Evolutionary conservation across 2,888 invertebrate genomes (phyloP), one percentile per base, ranked within the genome.

Genomic region (Lasioglossum leucozonium): DNA sequence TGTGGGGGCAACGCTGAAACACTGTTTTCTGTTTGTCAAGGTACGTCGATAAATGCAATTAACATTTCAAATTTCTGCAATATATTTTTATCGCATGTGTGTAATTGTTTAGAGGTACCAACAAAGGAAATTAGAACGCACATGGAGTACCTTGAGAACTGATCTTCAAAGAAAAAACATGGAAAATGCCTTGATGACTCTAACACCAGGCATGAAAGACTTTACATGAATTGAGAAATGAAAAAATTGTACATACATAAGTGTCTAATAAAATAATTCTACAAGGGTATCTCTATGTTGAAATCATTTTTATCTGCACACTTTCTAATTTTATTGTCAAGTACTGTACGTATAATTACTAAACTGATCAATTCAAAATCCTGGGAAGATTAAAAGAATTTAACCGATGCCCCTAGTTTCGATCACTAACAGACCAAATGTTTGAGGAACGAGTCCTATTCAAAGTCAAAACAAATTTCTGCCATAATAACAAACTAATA

Each of bases 1-100:
- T 94, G 96, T 96, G 2, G 98, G 98, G 37, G 98, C 98, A 4
- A 97, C 98, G 26, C 95, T 98, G 77, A 97, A 97, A 94, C 97
- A 98, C 88, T 97, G 98, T 94, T 98, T 97, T 92, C 96, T 96
- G 89, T 97, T 97, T 92, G 96, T 98, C 34, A 93, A 94, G 92
- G 95, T 95, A 91, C 91, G 89, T 44, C 16, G 26, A n/a, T 34
- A 30, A 51, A n/a, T 4, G n/a, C 5, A 6, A 22, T 11, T 4
- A 18, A 34, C 4, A 22, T 51, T 3, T 0, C 2, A 16, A 75
- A 30, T 5, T 1, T 11, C 4, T 13, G 0, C 13, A 0, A 4
- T n/a, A 22, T n/a, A 30, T 8, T n/a, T 5, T 37, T 0, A 67
- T 6, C 11, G 34, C 2, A 13, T 42, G 2, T 37, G 1, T 4